A percentile compares a stretch with the other conserved stretches of the same genome.
These are phyloP conservation scores for Falco rusticolus DNA, from an alignment of 2,797 vertebrate genomes.

Conservation along the genomic window DNA sequence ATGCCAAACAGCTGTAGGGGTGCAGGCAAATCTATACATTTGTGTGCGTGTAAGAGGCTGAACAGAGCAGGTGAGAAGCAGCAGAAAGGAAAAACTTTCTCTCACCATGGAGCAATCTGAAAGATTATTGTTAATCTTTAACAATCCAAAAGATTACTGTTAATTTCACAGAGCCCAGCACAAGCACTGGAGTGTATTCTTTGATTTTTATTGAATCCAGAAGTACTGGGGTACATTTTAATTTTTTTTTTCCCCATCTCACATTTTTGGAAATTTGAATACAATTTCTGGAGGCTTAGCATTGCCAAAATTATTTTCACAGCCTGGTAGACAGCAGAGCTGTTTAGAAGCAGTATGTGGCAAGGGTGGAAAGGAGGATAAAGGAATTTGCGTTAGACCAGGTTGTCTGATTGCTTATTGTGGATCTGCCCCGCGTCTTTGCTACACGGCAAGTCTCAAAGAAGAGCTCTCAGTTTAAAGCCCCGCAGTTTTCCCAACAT, in stretches of 20 bases:
- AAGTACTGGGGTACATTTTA: not conserved
- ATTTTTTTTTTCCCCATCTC: not conserved
- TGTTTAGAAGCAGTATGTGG: not conserved
- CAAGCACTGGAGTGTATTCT: not conserved
- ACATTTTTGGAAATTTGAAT: not conserved
- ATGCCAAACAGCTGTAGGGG: not conserved
- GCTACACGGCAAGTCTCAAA: not conserved
- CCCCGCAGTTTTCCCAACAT: not conserved
- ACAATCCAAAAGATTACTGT: not conserved
- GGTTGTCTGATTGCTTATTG: not conserved
- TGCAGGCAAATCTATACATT: not conserved
- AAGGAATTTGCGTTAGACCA: not conserved
- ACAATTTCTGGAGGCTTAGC: not conserved
- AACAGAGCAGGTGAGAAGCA: not conserved
- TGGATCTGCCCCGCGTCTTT: not conserved
- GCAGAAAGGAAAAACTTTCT: not conserved
- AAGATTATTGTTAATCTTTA: not conserved
- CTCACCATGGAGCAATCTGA: not conserved
- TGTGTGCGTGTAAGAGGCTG: not conserved
- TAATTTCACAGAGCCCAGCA: not conserved
- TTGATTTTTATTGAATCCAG: not conserved
- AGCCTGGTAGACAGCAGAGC: not conserved
- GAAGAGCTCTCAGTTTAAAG: not conserved
- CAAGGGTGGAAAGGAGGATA: not conserved
- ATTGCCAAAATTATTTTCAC: not conserved